Conservation (phyloP, 2,888 invertebrate species). For the Agonopterix alstromeriana region DNA sequence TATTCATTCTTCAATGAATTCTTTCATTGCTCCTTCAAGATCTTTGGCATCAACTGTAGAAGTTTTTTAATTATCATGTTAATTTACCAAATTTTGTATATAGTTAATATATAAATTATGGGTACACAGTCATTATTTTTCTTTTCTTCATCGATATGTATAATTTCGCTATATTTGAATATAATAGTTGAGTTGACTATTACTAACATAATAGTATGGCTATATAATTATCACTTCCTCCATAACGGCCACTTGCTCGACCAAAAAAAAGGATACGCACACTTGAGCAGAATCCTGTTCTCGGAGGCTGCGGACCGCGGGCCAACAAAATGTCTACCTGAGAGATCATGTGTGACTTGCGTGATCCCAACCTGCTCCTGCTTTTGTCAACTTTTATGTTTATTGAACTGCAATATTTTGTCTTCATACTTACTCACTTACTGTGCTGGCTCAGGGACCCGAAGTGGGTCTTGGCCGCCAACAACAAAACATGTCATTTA, state of each 20-base stretch:
- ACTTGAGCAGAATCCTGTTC: constrained; percentile 64
- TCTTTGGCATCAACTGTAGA: neutral
- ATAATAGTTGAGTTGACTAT: neutral
- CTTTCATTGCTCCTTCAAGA: constrained; percentile 11
- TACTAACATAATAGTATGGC: constrained; percentile 10
- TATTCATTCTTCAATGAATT: constrained; percentile 12
- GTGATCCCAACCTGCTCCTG: constrained; percentile 32
- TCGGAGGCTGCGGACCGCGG: constrained; percentile 24
- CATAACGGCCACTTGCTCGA: constrained; percentile 58
- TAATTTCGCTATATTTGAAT: too few species aligned
- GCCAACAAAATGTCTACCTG: constrained; percentile 52
- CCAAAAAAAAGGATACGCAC: constrained; percentile 50
- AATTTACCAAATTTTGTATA: neutral
- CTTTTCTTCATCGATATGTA: too few species aligned
- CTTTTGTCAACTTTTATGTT: constrained; percentile 20
- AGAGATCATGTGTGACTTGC: constrained; percentile 54
- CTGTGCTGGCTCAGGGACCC: too few species aligned
- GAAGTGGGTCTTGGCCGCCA: too few species aligned
- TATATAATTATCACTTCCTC: constrained; percentile 51
- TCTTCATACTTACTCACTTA: too few species aligned
- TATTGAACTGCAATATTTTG: neutral
- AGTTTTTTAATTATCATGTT: neutral
- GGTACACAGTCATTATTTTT: too few species aligned
- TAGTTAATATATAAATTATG: too few species aligned
- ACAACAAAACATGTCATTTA: too few species aligned